Base-by-base conservation (phyloP, 92 coral and sea anemone genomes). In the Porites divaricata region DNA sequence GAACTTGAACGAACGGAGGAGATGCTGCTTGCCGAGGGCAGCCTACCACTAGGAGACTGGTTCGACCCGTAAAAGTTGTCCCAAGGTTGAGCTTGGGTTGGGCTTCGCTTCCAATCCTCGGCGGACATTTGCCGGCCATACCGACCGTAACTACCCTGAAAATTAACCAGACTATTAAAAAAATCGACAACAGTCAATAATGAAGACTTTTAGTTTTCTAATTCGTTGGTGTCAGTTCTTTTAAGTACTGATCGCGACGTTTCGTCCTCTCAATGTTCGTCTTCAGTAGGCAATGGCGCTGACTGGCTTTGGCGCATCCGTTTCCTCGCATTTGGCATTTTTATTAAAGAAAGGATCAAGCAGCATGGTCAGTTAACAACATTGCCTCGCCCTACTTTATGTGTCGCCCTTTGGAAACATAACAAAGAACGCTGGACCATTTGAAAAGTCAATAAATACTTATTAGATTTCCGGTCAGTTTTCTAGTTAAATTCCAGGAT, bases 1-100 rank as follows among this genome's bases (percentile, higher is more conserved):
- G 97, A 94, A 13, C 95, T 88, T 1, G 98, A 94, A 54, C 98
- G 79, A 20, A 75, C 85, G 61, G 97, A 91, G 41, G 95, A 87
- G 81, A 88, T 48, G 62, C 92, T 91, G 62, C 88, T 67, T 61
- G 85, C 67, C 11, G 95, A 91, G 75, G 81, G 76, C 45, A 84
- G 92, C 24, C 95, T 79, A 21, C 85, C 59, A 11, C 59, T 86
- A 62, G 82, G 77, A 41, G 91, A 74, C 81, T 83, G 81, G 81
- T 69, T 50, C 8, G 92, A 65, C 70, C 83, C 83, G 57, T 83
- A 91, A 20, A 83, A 79, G 78, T 64, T 88, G 81, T 91, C 95
- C 70, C 92, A 86, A 14, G 89, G 74, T 78, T 83, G 94, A 71
- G 81, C 89, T 80, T 72, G 90, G 52, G 16, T 78, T 45, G 77